Conservation (phyloP, 2,113 vertebrate species). For the Cyanoramphus novaezelandiae region DNA sequence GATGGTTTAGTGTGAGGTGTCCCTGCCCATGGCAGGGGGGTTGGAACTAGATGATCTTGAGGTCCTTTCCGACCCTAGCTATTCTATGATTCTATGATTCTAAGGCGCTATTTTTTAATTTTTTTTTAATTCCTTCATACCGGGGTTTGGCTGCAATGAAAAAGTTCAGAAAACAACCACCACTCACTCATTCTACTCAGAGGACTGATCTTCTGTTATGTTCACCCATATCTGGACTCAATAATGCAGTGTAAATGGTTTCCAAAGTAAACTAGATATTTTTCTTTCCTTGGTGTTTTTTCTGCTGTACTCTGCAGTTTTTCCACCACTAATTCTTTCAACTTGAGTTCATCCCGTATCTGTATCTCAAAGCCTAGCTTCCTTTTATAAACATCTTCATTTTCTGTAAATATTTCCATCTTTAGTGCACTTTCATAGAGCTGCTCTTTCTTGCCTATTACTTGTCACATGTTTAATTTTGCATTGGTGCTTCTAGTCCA, state of each 20-base stretch:
- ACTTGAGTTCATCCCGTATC: background rate
- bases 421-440: background rate
- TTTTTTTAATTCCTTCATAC: background rate
- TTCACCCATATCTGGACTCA: background rate
- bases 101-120: no score
- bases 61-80: no score
- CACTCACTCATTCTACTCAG: background rate
- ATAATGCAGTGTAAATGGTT: background rate
- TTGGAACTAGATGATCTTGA: no score
- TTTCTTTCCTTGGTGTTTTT: background rate
- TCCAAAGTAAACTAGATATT: background rate
- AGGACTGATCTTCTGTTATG: background rate
- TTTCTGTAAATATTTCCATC: background rate
- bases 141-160: background rate
- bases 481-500: background rate
- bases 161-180: background rate
- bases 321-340: background rate
- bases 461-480: background rate
- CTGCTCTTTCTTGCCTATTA: background rate
- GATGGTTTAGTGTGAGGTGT: no score
- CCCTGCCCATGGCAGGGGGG: no score
- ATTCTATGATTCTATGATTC: no score
- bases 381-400: background rate
- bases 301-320: background rate
- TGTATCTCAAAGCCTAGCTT: background rate